A percentile compares a stretch with the other conserved stretches of the same genome.
Evolutionary conservation across 1,140 invertebrate genomes (phyloP).

Genomic region (Vanessa tameamea): DNA sequence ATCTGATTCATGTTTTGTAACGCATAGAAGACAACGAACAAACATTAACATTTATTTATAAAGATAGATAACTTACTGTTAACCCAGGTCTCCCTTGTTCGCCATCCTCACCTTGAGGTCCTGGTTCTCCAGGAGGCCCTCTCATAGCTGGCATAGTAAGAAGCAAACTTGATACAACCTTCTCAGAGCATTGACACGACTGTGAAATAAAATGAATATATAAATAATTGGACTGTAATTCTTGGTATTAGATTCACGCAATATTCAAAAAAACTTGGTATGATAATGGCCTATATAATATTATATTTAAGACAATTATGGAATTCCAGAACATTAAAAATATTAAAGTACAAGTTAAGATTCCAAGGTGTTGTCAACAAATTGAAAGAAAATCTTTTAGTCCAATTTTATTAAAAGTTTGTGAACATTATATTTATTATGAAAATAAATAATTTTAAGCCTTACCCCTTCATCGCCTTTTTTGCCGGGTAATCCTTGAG

Average conservation of each 20-base stretch:
- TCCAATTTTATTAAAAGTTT: no score
- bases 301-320: no score
- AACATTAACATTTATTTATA: no score
- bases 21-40: no score
- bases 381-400: not conserved
- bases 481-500: conserved; percentile 37
- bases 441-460: not conserved
- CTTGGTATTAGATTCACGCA: not conserved
- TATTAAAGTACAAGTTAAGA: no score
- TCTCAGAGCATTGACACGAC: conserved; percentile 59
- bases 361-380: no score
- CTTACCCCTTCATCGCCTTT: conserved; percentile 44
- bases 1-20: no score
- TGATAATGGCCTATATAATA: no score
- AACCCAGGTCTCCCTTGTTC: conserved; percentile 34
- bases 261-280: no score
- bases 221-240: not conserved
- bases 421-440: no score
- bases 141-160: conserved; percentile 56
- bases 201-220: conserved; percentile 34
- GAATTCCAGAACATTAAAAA: no score
- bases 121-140: conserved; percentile 49
- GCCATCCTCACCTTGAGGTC: conserved; percentile 21
- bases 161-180: conserved; percentile 49
- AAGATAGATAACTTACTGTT: conserved; percentile 35